Evolutionary conservation across 2,888 invertebrate genomes (phyloP).

Genomic region (Dynastes hyllus): DNA sequence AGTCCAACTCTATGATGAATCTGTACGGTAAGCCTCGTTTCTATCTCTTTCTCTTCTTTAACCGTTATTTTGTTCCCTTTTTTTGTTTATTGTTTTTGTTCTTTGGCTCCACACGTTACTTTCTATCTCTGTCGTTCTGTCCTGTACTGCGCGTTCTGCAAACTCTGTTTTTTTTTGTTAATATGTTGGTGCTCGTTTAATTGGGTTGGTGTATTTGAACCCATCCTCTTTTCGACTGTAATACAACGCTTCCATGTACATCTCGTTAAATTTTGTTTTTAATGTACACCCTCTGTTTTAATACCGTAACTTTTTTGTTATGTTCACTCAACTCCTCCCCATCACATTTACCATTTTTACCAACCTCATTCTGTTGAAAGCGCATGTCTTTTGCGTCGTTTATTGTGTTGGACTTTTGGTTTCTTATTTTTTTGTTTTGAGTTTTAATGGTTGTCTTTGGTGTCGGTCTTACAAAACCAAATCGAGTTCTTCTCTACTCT

Average conservation of each 20-base stretch:
- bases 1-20: conserved; percentile 96
- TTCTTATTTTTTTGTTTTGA: conserved; percentile 17
- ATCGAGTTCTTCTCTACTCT: conserved; percentile 10
- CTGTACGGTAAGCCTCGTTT: conserved; percentile 87
- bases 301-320: not conserved
- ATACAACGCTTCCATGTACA: not conserved
- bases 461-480: conserved; percentile 40
- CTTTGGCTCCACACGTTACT: conserved; percentile 39
- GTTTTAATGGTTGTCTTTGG: conserved; percentile 35
- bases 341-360: not conserved
- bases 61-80: conserved; percentile 31
- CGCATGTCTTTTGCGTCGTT: conserved; percentile 33
- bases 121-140: conserved; percentile 46
- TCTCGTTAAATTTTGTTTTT: conserved; percentile 21
- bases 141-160: conserved; percentile 48
- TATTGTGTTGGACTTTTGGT: conserved; percentile 31
- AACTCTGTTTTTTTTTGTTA: conserved; percentile 12
- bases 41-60: conserved; percentile 50
- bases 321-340: not conserved
- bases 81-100: conserved; percentile 3
- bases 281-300: not conserved
- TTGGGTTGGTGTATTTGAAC: conserved; percentile 37
- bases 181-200: conserved; percentile 40
- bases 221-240: not conserved
- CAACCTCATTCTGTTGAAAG: conserved; percentile 18